Evolutionary conservation across 2,797 vertebrate genomes (phyloP).

Genomic region (Cynopterus sphinx): DNA sequence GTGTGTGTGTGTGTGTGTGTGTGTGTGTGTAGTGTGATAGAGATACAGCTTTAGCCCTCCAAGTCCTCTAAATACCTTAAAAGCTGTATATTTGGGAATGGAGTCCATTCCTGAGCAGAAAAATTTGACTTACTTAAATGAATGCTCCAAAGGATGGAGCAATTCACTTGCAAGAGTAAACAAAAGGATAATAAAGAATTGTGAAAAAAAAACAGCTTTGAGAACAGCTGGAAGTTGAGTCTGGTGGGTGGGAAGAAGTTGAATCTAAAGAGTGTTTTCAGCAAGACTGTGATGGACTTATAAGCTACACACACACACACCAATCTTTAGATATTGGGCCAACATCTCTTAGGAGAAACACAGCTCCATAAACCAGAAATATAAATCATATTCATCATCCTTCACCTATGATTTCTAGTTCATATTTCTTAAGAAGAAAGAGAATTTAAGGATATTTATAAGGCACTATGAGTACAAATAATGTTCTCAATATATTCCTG

Average conservation of each 20-base stretch:
- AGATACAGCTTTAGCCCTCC: background rate
- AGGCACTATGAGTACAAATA: background rate
- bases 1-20: background rate
- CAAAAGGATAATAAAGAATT: background rate
- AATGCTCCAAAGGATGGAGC: background rate
- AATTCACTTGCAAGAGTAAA: background rate
- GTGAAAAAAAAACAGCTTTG: background rate
- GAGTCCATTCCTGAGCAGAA: background rate
- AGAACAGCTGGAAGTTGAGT: background rate
- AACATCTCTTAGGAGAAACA: background rate
- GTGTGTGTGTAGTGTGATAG: background rate
- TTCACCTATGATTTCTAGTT: background rate
- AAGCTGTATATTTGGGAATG: background rate
- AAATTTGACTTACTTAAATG: background rate
- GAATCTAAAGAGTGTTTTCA: background rate
- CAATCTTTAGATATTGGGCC: background rate
- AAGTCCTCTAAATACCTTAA: background rate
- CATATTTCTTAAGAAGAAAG: conserved; percentile 49
- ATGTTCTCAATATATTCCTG: conserved; percentile 1
- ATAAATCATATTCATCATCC: background rate
- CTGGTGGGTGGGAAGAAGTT: background rate
- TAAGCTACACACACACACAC: no score
- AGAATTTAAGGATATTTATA: background rate
- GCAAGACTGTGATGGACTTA: background rate
- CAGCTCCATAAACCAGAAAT: background rate